phyloP scores from a whole-genome alignment of 2,113 vertebrate species.

The Mesoclemmys tuberculata region DNA sequence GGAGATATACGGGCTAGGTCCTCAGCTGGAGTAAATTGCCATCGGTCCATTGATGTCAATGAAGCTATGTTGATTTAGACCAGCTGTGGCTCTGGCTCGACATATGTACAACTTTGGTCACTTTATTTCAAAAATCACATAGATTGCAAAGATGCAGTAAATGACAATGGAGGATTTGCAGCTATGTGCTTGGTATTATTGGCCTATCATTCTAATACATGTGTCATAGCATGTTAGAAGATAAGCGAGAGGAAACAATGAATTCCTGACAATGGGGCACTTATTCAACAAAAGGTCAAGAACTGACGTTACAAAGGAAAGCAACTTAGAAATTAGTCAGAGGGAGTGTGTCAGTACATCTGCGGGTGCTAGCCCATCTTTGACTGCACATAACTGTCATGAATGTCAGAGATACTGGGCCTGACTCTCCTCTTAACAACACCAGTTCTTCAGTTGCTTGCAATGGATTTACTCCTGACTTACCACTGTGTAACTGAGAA shows the following conservation, averaged over 20 bases:
- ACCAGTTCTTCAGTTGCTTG: background rate
- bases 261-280: background rate
- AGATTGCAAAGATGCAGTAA: background rate
- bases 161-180: background rate
- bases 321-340: too few relatives aligned
- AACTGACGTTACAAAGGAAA: background rate
- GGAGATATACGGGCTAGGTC: background rate
- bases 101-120: background rate
- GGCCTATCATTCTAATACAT: background rate
- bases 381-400: background rate
- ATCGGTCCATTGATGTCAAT: background rate
- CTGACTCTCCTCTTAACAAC: background rate
- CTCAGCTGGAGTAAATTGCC: background rate
- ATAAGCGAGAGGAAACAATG: background rate
- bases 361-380: background rate
- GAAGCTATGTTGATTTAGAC: background rate
- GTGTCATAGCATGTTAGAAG: background rate
- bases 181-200: background rate
- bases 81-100: background rate
- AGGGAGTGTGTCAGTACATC: background rate
- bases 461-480: background rate
- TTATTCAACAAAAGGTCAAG: background rate
- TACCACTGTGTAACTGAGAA: background rate
- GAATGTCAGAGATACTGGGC: background rate
- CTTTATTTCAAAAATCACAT: background rate